Evolutionary conservation across 2,888 invertebrate species (phyloP).

Genomic region (Ormyrus thymus): DNA sequence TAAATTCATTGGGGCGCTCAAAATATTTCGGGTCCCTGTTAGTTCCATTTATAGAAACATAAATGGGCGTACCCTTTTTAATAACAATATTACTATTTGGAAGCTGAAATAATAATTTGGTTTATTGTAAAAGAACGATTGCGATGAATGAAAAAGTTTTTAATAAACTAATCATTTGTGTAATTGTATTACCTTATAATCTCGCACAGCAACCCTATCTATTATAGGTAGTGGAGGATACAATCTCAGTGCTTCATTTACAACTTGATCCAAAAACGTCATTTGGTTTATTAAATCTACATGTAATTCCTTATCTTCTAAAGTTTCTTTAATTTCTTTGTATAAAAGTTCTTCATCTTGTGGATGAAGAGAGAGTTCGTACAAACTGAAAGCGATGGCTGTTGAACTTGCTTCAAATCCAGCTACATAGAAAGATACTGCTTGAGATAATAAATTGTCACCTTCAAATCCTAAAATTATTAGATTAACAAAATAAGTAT

Average conservation of each 20-base stretch:
- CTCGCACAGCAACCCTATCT: conserved; percentile 61
- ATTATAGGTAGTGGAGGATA: conserved; percentile 65
- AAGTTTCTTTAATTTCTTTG: conserved; percentile 57
- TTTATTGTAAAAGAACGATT: conserved; percentile 1
- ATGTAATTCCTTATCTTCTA: conserved; percentile 57
- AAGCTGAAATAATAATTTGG: conserved; percentile 54
- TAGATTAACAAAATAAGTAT: not conserved
- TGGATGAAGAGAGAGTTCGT: conserved; percentile 62
- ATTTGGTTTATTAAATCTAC: conserved; percentile 62
- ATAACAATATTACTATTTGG: conserved; percentile 61
- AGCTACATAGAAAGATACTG: conserved; percentile 64
- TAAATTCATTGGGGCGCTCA: conserved; percentile 60
- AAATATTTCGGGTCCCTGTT: conserved; percentile 64
- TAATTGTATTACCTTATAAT: conserved; percentile 60
- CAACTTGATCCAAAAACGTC: conserved; percentile 62
- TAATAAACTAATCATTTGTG: not conserved
- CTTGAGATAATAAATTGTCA: conserved; percentile 65
- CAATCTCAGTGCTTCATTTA: conserved; percentile 64
- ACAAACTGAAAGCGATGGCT: conserved; percentile 63
- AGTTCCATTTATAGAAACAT: conserved; percentile 61
- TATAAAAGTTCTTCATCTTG: conserved; percentile 58
- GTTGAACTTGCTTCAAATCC: conserved; percentile 66
- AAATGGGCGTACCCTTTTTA: conserved; percentile 62
- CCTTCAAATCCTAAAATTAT: conserved; percentile 62
- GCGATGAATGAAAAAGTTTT: not conserved